Percentiles rank a stretch among this genome's conserved stretches.
phyloP scores from a whole-genome alignment of 2,888 invertebrate genomes.

The Parnassius apollo region DNA sequence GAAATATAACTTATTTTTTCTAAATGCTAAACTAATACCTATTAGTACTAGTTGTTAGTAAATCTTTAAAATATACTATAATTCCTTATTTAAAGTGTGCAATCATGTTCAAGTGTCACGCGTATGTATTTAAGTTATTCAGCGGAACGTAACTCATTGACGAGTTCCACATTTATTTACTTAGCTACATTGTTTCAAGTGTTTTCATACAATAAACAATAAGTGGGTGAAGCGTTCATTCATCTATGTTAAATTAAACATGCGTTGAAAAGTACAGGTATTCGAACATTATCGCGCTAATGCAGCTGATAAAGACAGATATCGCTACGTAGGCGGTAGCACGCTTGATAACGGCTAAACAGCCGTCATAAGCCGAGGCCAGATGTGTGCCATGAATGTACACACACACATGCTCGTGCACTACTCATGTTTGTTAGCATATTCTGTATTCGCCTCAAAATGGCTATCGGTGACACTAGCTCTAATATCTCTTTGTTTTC shows the following conservation, averaged over 20 bases:
- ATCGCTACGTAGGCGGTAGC: constrained; percentile 62
- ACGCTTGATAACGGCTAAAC: constrained; percentile 39
- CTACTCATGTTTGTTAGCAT: constrained; percentile 25
- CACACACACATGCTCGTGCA: constrained; percentile 29
- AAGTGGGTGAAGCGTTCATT: constrained; percentile 41
- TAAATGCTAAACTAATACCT: no score
- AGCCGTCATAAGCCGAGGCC: constrained; percentile 24
- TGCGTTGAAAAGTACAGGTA: constrained; percentile 53
- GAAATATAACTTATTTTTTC: no score
- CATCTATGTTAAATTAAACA: constrained; percentile 46
- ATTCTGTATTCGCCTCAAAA: constrained; percentile 26
- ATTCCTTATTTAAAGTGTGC: neutral
- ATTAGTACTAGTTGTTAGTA: no score
- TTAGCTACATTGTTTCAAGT: constrained; percentile 25
- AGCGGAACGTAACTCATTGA: constrained; percentile 25
- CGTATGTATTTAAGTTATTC: neutral
- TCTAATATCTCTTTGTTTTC: constrained; percentile 67
- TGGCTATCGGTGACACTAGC: constrained; percentile 45
- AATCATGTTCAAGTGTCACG: neutral
- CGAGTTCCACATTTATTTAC: constrained; percentile 19
- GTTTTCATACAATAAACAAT: constrained; percentile 32
- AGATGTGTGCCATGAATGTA: constrained; percentile 31
- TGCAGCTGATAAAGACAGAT: constrained; percentile 59
- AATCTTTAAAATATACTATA: neutral
- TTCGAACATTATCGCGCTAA: constrained; percentile 57